Conservation (phyloP, 2,113 vertebrate genomes). For the Ploceus nigricollis region DNA sequence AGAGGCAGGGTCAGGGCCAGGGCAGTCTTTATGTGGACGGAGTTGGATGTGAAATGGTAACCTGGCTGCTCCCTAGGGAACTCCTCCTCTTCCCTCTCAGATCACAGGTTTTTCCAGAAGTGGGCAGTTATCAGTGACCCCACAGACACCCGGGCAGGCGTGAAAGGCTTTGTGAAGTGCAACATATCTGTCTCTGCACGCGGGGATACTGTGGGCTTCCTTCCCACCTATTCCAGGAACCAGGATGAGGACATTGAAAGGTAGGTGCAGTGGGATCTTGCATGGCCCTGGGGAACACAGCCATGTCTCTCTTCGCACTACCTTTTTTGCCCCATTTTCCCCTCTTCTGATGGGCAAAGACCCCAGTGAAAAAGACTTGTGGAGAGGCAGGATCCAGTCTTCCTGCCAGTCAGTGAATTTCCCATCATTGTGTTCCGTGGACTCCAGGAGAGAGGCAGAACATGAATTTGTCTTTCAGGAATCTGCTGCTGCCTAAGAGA, state of each 20-base stretch:
- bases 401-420: background rate
- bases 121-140: conserved; percentile 94
- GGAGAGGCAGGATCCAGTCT: background rate
- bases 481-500: conserved; percentile 86
- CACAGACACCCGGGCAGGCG: conserved; percentile 81
- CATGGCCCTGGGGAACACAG: background rate
- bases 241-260: conserved; percentile 86
- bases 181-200: conserved; percentile 81
- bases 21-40: rapidly evolving
- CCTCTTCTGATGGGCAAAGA: background rate
- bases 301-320: background rate
- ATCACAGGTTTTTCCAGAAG: conserved; percentile 91
- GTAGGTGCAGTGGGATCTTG: conserved; percentile 62
- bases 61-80: background rate
- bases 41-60: background rate
- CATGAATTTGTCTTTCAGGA: conserved; percentile 67
- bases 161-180: conserved; percentile 92
- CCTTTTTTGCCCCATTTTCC: background rate
- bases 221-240: conserved; percentile 58
- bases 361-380: background rate
- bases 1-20: background rate
- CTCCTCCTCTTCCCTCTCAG: conserved; percentile 59
- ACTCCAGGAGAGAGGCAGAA: background rate
- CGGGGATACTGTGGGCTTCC: conserved; percentile 74
- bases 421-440: background rate